Evolutionary conservation across 2,113 vertebrate species (phyloP), one percentile per base, ranked within the genome.

Genomic region (Polypterus senegalus): DNA sequence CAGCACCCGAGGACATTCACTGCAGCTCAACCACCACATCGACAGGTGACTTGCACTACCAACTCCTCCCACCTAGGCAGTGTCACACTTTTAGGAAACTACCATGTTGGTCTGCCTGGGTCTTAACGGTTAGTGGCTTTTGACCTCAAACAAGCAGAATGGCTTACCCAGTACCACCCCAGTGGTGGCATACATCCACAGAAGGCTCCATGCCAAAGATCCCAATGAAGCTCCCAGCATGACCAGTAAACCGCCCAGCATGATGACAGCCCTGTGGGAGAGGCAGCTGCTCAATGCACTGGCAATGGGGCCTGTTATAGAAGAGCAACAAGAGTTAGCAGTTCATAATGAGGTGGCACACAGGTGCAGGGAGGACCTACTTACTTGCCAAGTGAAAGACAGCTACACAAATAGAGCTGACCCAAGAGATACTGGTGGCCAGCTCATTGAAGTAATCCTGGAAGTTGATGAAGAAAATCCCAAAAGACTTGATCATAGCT

Each of bases 401-500:
- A 3, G 70, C 77, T 56, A 87, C 81, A 1, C 79, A 73, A 46
- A 80, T 69, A 61, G 88, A 81, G 5, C 76, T 83, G 68, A 89
- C 76, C 87, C 84, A 89, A 9, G 88, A 88, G 61, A 78, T 79
- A 46, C 80, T 85, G 73, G 86, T 87, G 70, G 74, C 70, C 9
- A 71, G 74, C 63, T 82, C 78, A 10, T 70, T 71, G 6, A 86
- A 89, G 63, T 87, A 79, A 8, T 67, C 69, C 65, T 87, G 82
- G 66, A 88, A 82, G 57, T 89, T 86, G 68, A 83, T 63, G 72
- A 90, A 90, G 70, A 90, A 88, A 47, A 86, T 61, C 49, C 87
- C 84, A 6, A 80, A 82, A 70, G 80, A 84, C 68, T 87, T 87
- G 46, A 84, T 75, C 61, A 88, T 73, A 0, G 76, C 82, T 47